These are phyloP conservation scores for Melieria picta DNA, from an alignment of 2,888 invertebrate genomes.

Conservation along the genomic window DNA sequence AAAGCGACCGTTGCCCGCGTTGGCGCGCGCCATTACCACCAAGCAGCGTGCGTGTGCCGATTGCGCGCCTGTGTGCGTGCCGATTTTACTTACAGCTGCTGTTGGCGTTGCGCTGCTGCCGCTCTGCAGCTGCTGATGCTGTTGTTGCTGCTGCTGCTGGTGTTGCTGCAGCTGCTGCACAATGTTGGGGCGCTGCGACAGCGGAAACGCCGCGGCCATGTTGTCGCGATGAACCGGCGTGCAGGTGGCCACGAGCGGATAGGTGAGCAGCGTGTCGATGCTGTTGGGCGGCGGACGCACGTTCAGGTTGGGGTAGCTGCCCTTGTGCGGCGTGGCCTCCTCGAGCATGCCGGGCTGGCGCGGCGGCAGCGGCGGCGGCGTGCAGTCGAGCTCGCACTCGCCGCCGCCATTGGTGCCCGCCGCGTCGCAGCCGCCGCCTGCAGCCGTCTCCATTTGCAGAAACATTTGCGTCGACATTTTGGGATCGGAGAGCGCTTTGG, in stretches of 20 bases:
- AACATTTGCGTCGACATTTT: constrained; percentile 67
- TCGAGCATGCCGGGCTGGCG: constrained; percentile 68
- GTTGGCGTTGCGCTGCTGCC: constrained; percentile 39
- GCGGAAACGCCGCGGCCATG: constrained; percentile 63
- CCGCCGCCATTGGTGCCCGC: constrained; percentile 60
- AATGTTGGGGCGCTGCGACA: constrained; percentile 65
- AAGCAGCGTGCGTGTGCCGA: constrained; percentile 2
- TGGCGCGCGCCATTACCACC: not conserved
- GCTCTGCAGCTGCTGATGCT: constrained; percentile 54
- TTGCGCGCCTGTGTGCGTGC: not conserved
- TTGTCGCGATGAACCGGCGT: constrained; percentile 65
- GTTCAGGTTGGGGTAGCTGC: constrained; percentile 57
- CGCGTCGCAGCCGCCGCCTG: constrained; percentile 42
- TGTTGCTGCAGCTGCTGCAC: constrained; percentile 65
- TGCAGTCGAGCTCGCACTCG: constrained; percentile 48
- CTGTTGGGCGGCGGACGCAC: constrained; percentile 62
- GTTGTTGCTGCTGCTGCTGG: constrained; percentile 64
- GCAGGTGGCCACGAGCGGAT: constrained; percentile 66
- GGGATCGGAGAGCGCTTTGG: constrained; percentile 66
- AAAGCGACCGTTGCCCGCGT: constrained; percentile 17
- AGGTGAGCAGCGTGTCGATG: constrained; percentile 63
- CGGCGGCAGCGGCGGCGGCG: constrained; percentile 72
- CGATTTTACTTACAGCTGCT: constrained; percentile 62
- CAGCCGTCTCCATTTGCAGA: constrained; percentile 62
- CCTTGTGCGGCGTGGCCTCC: constrained; percentile 51